Base-by-base conservation (phyloP, 1,140 invertebrate genomes). In the Trichonephila clavata region DNA sequence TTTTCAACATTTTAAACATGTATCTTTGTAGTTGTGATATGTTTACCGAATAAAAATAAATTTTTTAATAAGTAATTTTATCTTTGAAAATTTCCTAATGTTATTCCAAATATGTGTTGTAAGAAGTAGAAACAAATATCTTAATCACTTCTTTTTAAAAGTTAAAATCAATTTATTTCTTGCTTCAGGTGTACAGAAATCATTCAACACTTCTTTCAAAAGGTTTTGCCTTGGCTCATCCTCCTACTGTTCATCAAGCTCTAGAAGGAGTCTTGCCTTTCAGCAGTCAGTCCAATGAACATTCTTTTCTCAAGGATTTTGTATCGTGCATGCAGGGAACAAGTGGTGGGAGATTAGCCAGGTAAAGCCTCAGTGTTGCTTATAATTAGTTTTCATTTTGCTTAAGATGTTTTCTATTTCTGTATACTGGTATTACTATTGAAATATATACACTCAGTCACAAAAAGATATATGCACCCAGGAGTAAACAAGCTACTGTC, bases 251-350 rank as follows among this genome's bases (percentile, higher is more conserved):
- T 77, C 97, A 97, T 94, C 98, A 99, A 96, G 98, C 98, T 60
- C 96, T 99, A 71, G 98, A 99, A 95, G 98, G 98, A 7, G 97
- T 98, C 95, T 97, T 99, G 92, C 98, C 98, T 65, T 98, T 98
- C 96, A 96, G 95, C 94, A 96, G 95, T 94, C 97, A 98, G 95
- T 98, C 98, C 43, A 98, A 99, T 96, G 98, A 99, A 95, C 97
- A 98, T n/a, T 97, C 98, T 83, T 99, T 99, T 95, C 97, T 99
- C 21, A 97, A 98, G 81, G 99, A 99, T 95, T 98, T 99, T 95
- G 98, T 99, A 24, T 97, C 97, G 14, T 98, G 98, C 92, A 97
- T 97, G 0, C 96, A 97, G 18, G 98, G 98, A 2, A 98, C 98
- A 0, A 98, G 98, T 94, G 99, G 99, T 0, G 98, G 98, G 57